Base-by-base conservation (phyloP, 2,888 invertebrate genomes). In the Acleris laterana region DNA sequence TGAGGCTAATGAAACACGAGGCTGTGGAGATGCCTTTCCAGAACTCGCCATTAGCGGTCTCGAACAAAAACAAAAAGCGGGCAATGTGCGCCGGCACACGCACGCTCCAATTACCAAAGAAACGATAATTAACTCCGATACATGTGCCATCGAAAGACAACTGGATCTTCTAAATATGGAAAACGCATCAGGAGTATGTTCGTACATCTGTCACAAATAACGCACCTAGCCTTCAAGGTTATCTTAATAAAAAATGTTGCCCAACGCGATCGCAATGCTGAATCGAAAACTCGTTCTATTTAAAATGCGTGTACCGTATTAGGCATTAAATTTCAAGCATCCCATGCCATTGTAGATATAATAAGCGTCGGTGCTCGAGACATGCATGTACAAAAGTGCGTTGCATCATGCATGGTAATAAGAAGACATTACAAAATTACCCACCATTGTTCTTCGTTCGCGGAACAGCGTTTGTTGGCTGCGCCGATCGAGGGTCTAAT, bases 391-490 rank as follows among this genome's bases (percentile, higher is more conserved):
- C 75, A 76, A 82, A 80, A 77, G 80, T 74, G 75, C 73, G 81
- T 92, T 91, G 88, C 89, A 80, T 90, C 89, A 91, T 86, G 87
- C 84, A 87, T 88, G 83, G 84, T 88, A 89, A 90, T 89, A 87
- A 87, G 88, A 88, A 86, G 84, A 78, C 84, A 90, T 91, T 91
- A 90, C 90, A 90, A 90, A 90, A 91, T 87, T 86, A 89, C 87
- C 82, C 84, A 82, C 90, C 83, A 92, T 93, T 93, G 93, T 93
- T 90, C 86, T 86, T 83, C 71, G 82, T 92, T 90, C 90, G 87
- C 84, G 82, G 92, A 91, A 91, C 86, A 81, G 75, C 75, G 78
- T 79, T 84, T 83, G 81, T 83, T 81, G 79, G 74, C 79, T 76
- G 81, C 77, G 74, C 74, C 80, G 79, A 84, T 88, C 83, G 79